Percentiles rank a stretch among this genome's conserved stretches.
These are phyloP conservation scores for Cisticola juncidis DNA, from an alignment of 2,113 vertebrate genomes.

Conservation along the genomic window DNA sequence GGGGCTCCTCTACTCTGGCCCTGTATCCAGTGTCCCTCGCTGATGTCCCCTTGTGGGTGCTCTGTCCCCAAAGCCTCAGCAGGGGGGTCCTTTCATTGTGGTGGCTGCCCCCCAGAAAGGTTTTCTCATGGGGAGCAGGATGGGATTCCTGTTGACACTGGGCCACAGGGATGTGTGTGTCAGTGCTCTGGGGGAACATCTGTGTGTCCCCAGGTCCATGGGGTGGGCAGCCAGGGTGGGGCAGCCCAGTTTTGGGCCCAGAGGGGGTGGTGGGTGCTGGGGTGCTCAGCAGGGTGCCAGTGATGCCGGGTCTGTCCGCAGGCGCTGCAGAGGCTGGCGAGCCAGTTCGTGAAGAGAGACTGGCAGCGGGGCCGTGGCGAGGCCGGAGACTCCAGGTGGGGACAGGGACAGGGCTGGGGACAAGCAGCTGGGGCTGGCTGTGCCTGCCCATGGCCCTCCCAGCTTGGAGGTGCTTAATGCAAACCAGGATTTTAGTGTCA, in stretches of 20 bases:
- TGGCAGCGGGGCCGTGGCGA: slow-evolving; percentile 82
- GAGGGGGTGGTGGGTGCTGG: accelerated
- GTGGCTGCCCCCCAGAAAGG: not conserved
- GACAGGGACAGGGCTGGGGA: not conserved
- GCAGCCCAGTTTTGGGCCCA: accelerated
- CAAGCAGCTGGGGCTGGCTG: accelerated
- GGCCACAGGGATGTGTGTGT: accelerated
- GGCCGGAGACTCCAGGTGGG: slow-evolving; percentile 61
- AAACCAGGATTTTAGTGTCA: not conserved
- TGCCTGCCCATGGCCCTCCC: accelerated
- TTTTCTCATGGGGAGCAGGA: accelerated
- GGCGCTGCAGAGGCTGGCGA: slow-evolving; percentile 86
- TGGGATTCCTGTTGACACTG: not conserved
- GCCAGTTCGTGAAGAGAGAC: slow-evolving; percentile 86
- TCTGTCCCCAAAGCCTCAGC: not conserved
- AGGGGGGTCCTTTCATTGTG: accelerated
- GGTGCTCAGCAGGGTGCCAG: accelerated
- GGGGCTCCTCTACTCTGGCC: not conserved
- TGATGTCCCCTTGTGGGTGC: not conserved
- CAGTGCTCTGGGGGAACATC: accelerated
- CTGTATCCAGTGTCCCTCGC: not conserved
- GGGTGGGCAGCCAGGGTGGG: accelerated
- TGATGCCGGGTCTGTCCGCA: not conserved
- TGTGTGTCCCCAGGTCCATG: too few species aligned
- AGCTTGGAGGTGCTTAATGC: not conserved